Base-by-base conservation (phyloP, 2,797 vertebrate species). In the Microctenopoma steveboyesi region DNA sequence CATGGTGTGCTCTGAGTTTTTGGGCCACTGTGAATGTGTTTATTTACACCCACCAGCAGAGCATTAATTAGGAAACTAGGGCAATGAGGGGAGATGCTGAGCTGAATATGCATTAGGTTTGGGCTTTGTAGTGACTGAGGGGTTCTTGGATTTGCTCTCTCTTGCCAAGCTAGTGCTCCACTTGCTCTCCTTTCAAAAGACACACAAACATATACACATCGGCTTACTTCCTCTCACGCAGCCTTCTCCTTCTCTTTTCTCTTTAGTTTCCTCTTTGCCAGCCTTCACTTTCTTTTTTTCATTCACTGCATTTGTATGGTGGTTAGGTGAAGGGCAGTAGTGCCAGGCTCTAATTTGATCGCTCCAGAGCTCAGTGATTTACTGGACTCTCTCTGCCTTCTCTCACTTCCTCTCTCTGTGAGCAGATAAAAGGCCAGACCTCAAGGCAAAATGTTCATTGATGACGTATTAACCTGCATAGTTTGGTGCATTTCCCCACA, bases 101-200 rank as follows among this genome's bases (percentile, higher is more conserved):
- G 90, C 78, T 91, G 89, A 94, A 92, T 93, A 92, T 93, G 85
- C 86, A 92, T 93, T 82, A 92, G 89, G 85, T 69, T 78, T 74
- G 74, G 18, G 83, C 87, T 91, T 90, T 92, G 91, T 91, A 84
- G 76, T 77, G 80, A 87, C 67, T 88, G 86, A 86, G 85, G 83
- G 82, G 81, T 79, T 81, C 74, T 86, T 85, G 84, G 79, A 76
- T 88, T 84, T 82, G 78, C 85, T 82, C 59, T 22, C 22, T 50
- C 73, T 74, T 88, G 79, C 86, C 89, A 91, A 90, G 81, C 76
- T 70, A 84, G 82, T 83, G 83, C 82, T 86, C 74, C 64, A 88
- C 73, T 67, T 52, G 57, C 75, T 64, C 72, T 74, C 71, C 74
- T 80, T 74, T 72, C 65, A 73, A 58, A 53, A 56, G 67, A 74